Evolutionary conservation across 2,113 vertebrate genomes (phyloP).

Genomic region (Ceyx margarethae): DNA sequence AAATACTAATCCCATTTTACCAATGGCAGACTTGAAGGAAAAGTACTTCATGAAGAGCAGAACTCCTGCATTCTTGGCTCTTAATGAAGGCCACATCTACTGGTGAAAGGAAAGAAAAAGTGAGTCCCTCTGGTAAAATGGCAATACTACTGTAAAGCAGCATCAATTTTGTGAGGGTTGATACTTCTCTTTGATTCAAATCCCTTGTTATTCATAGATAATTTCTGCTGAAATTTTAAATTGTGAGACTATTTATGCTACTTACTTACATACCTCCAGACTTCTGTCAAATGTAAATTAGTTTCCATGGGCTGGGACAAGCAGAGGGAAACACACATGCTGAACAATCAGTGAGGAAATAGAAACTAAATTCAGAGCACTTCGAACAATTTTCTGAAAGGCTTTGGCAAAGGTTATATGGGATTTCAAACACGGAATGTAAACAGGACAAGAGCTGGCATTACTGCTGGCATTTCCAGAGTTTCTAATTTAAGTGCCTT

Average conservation of each 20-base stretch:
- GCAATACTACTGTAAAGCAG: neutral
- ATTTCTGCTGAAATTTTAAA: too few relatives aligned
- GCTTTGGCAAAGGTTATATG: conserved; percentile 45
- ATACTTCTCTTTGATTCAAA: neutral
- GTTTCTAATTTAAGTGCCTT: neutral
- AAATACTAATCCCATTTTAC: neutral
- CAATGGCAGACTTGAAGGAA: neutral
- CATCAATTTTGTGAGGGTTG: neutral
- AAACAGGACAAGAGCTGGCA: neutral
- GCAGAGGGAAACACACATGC: neutral
- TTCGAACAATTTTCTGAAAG: conserved; percentile 11
- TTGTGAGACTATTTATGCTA: too few relatives aligned
- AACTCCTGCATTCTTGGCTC: neutral
- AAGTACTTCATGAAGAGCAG: neutral
- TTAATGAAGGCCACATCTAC: neutral
- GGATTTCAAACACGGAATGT: neutral
- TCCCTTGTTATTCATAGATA: too few relatives aligned
- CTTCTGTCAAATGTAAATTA: neutral
- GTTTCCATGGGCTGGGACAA: neutral
- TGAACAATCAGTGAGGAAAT: neutral
- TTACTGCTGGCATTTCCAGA: conserved; percentile 40
- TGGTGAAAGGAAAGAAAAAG: neutral
- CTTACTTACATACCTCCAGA: neutral
- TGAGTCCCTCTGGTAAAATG: neutral
- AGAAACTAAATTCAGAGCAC: neutral